Conservation (phyloP, 2,797 vertebrate species). For the Staurois parvus region DNA sequence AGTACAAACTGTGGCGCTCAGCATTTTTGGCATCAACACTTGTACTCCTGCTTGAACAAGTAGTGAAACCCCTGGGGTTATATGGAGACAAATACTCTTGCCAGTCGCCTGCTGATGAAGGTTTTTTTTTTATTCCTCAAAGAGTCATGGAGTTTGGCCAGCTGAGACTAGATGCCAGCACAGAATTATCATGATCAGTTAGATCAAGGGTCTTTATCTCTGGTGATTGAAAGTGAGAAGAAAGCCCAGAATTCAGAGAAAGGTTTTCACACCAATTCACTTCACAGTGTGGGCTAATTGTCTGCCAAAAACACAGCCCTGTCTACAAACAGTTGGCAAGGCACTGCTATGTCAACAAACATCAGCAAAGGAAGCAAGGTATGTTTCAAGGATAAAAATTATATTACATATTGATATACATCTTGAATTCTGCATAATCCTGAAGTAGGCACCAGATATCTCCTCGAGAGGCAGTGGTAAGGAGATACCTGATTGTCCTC, state of each 20-base stretch:
- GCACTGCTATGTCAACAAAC: too few relatives aligned
- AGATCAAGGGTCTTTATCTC: constrained; percentile 27
- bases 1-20: neutral
- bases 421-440: too few relatives aligned
- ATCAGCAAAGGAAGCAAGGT: too few relatives aligned
- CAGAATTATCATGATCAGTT: neutral
- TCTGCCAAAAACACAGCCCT: too few relatives aligned
- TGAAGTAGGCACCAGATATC: too few relatives aligned
- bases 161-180: constrained; percentile 13
- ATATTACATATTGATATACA: too few relatives aligned
- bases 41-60: neutral
- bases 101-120: too few relatives aligned
- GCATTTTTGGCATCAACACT: neutral
- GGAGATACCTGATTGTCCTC: too few relatives aligned
- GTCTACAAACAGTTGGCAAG: too few relatives aligned
- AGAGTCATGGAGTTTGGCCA: neutral
- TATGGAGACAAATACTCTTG: constrained; percentile 18
- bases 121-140: too few relatives aligned
- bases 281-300: neutral
- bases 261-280: constrained; percentile 2
- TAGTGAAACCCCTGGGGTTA: constrained; percentile 1
- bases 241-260: neutral
- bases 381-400: too few relatives aligned
- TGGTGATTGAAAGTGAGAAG: constrained; percentile 4
- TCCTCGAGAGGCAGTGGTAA: too few relatives aligned